These are phyloP conservation scores for Paratrypauchen microcephalus DNA, from an alignment of 2,797 vertebrate genomes.

Conservation along the genomic window DNA sequence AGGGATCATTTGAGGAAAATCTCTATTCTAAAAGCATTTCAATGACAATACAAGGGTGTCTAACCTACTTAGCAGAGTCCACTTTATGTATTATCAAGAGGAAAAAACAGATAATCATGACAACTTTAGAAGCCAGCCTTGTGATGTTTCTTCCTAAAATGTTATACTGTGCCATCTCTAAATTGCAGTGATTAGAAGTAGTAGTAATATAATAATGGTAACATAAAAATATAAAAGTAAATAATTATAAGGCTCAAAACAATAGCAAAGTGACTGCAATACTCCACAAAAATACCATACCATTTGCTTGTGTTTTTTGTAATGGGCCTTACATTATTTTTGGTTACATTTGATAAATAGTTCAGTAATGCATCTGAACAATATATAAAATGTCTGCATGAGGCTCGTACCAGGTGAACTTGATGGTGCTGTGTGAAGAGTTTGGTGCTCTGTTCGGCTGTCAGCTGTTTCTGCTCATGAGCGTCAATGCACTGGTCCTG, in stretches of 20 bases:
- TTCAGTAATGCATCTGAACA: no score
- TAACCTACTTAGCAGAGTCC: no score
- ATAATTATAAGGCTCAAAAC: no score
- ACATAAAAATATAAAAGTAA: no score
- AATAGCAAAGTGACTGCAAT: no score
- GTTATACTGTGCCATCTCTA: no score
- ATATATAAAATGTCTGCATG: not conserved
- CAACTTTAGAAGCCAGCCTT: no score
- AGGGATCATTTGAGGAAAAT: not conserved
- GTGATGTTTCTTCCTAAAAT: no score
- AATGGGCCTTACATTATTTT: not conserved
- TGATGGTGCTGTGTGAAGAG: conserved; percentile 85
- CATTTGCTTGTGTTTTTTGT: no score
- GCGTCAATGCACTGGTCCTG: conserved; percentile 89
- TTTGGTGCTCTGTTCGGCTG: conserved; percentile 70
- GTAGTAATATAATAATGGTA: no score
- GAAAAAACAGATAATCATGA: not conserved
- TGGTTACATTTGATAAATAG: not conserved
- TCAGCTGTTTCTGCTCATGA: conserved; percentile 76
- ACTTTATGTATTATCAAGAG: not conserved
- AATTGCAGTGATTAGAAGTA: no score
- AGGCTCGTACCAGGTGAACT: conserved; percentile 84
- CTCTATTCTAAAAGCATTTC: conserved; percentile 26
- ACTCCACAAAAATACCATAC: no score
- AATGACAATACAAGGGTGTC: not conserved